Evolutionary conservation across 2,113 vertebrate genomes (phyloP).

Genomic region (Euleptes europaea): DNA sequence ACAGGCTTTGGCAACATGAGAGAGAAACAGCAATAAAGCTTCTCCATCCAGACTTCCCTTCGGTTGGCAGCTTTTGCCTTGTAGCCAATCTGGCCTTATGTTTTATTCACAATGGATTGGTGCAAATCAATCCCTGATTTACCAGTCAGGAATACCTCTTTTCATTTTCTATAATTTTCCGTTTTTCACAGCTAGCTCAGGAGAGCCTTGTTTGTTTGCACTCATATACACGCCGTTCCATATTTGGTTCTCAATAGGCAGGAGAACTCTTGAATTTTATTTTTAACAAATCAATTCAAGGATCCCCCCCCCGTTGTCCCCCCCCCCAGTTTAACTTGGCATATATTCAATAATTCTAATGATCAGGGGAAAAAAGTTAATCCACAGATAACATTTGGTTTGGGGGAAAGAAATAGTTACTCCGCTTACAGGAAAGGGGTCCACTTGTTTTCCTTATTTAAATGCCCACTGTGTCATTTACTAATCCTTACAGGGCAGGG

Average conservation of each 20-base stretch:
- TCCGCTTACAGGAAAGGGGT: not conserved
- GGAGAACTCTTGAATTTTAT: not conserved
- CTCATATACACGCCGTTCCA: not conserved
- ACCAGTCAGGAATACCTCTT: not conserved
- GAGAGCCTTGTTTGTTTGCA: constrained; percentile 13
- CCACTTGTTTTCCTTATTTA: not conserved
- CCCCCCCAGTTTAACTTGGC: constrained; percentile 15
- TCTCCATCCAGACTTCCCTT: too few relatives aligned
- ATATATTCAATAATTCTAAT: constrained; percentile 7
- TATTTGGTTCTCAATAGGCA: constrained; percentile 8
- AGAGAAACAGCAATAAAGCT: too few relatives aligned
- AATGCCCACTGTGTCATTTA: not conserved
- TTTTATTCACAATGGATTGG: too few relatives aligned
- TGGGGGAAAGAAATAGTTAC: not conserved
- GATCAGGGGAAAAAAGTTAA: not conserved
- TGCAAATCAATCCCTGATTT: too few relatives aligned
- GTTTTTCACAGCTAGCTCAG: constrained; percentile 29
- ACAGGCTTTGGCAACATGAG: too few relatives aligned
- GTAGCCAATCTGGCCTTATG: too few relatives aligned
- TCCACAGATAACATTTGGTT: not conserved
- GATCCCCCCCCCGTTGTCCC: not conserved
- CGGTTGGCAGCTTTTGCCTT: too few relatives aligned
- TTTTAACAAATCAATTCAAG: constrained; percentile 15
- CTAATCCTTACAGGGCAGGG: not conserved
- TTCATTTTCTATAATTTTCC: constrained; percentile 53